A percentile compares a stretch with the other conserved stretches of the same genome.
Evolutionary conservation across 2,113 vertebrate genomes (phyloP).

Genomic region (Hemichromis elongatus): DNA sequence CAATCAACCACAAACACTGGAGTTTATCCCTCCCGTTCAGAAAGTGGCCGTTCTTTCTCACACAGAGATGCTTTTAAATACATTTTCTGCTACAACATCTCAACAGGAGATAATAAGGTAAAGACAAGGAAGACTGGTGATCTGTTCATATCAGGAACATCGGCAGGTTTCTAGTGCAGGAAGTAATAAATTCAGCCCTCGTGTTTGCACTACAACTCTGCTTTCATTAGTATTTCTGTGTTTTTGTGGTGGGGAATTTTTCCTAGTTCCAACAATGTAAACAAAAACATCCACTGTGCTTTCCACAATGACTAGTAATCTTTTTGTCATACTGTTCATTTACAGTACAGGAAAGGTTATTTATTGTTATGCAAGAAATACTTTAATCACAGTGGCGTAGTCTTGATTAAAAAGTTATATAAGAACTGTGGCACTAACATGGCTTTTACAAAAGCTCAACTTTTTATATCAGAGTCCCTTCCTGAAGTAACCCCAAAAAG

Average conservation of each 20-base stretch:
- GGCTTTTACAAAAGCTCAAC: background rate
- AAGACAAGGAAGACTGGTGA: background rate
- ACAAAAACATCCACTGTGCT: background rate
- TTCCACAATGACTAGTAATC: fast-evolving
- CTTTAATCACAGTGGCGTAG: too few relatives aligned
- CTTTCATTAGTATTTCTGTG: background rate
- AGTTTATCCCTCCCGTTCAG: background rate
- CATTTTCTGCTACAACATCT: background rate
- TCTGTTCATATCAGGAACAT: background rate
- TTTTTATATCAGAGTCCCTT: background rate
- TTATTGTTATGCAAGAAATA: background rate
- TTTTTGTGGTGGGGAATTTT: background rate
- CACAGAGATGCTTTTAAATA: background rate
- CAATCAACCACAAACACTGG: fast-evolving
- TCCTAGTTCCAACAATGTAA: fast-evolving
- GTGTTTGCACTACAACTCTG: background rate
- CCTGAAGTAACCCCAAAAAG: fast-evolving
- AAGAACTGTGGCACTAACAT: too few relatives aligned
- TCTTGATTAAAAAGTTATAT: too few relatives aligned
- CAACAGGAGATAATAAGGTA: background rate
- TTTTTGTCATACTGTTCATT: fast-evolving
- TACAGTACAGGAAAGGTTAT: background rate
- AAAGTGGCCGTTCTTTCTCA: background rate
- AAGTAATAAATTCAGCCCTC: background rate
- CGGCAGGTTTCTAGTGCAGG: background rate